Evolutionary conservation across 2,797 vertebrate species (phyloP).

Genomic region (Arctocebus calabarensis): DNA sequence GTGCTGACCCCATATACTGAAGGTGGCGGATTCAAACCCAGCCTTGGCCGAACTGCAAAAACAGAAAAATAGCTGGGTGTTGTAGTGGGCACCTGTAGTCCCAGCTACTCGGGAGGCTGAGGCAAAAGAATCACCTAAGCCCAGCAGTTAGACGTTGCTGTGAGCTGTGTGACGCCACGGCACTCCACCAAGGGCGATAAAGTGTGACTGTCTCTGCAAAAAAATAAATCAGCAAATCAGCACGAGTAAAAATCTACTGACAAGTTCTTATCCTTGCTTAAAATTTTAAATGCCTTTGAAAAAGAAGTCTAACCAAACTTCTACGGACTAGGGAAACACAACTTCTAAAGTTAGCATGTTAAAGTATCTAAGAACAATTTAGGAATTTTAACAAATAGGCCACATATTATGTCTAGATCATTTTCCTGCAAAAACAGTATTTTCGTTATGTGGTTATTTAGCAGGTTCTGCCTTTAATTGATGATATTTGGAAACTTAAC

Average conservation of each 20-base stretch:
- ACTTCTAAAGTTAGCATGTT: not conserved
- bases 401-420: not conserved
- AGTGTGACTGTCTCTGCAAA: too few species aligned
- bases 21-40: too few species aligned
- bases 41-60: too few species aligned
- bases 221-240: not conserved
- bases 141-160: too few species aligned
- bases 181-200: too few species aligned
- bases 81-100: too few species aligned
- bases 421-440: not conserved
- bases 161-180: too few species aligned
- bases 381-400: not conserved
- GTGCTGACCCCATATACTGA: too few species aligned
- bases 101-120: too few species aligned
- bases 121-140: too few species aligned
- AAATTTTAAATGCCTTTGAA: not conserved
- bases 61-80: too few species aligned
- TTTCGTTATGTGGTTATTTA: not conserved
- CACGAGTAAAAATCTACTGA: not conserved
- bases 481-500: conserved; percentile 3
- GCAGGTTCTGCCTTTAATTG: not conserved
- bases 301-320: not conserved
- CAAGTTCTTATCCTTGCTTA: not conserved
- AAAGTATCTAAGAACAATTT: not conserved
- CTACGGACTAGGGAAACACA: not conserved